phyloP scores from a whole-genome alignment of 2,113 vertebrate species.

The Notothenia rossii region DNA sequence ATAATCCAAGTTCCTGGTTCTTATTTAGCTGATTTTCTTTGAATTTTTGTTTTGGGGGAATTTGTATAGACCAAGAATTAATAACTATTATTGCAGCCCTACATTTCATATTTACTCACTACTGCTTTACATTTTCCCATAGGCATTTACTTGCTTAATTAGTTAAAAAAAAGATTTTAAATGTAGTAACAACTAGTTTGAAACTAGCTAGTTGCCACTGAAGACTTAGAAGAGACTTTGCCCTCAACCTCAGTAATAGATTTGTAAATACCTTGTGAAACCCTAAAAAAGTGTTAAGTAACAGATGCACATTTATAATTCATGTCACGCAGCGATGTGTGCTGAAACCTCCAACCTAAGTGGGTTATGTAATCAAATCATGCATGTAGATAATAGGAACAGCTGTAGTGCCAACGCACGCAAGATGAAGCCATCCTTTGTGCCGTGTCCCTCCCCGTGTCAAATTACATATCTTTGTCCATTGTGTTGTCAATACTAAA shows the following conservation, averaged over 20 bases:
- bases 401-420: slow-evolving; percentile 30
- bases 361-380: slow-evolving; percentile 38
- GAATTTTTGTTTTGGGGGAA: neutral
- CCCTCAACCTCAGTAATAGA: neutral
- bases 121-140: neutral
- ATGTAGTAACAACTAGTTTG: neutral
- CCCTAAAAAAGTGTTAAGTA: neutral
- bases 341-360: slow-evolving; percentile 22
- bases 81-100: neutral
- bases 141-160: neutral
- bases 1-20: neutral
- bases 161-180: too few species aligned
- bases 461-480: slow-evolving; percentile 37
- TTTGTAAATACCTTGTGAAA: neutral
- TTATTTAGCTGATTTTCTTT: neutral
- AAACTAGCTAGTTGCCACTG: neutral
- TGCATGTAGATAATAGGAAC: slow-evolving; percentile 38
- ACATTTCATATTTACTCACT: neutral
- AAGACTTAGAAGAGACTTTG: neutral
- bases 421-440: slow-evolving; percentile 47
- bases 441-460: slow-evolving; percentile 43
- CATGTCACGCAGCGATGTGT: neutral
- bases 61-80: neutral
- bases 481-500: slow-evolving; percentile 12
- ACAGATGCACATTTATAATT: neutral